Evolutionary conservation across 2,797 vertebrate species (phyloP), one percentile per base, ranked within the genome.

Genomic region (Liasis olivaceus): DNA sequence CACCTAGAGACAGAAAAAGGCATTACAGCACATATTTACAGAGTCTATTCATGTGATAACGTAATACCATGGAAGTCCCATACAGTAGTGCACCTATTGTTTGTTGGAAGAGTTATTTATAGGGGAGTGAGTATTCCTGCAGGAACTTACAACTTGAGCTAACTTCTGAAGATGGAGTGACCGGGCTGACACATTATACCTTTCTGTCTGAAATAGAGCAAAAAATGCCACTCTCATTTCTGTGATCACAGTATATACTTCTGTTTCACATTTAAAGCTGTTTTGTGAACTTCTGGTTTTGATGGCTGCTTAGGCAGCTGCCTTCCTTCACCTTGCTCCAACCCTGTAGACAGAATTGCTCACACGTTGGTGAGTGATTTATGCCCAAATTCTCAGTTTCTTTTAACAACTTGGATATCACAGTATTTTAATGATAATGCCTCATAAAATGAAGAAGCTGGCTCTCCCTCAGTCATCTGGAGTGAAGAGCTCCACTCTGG

Each of bases 121-220:
- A 81, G 36, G 72, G 20, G 36, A 81, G 4, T 47, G 4, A 81
- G 36, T 81, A 81, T 47, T 47, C 72, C 36, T 24, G 51, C 85
- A 58, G 56, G 56, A 59, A 36, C 20, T 24, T n/a, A 26, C 51
- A 93, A 89, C 90, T 93, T 91, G 20, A 92, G 89, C 4, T 91
- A 69, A 95, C 93, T 51, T 91, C 94, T 95, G 93, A 81, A 81
- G 72, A 12, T 24, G 36, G 36, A 81, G 20, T 81, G 72, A 81
- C 72, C 47, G 42, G 72, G 8, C 20, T 81, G 72, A 47, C 47
- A 81, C 31, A 20, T 72, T 36, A 36, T 72, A 31, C 17, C 36
- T 72, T 36, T 14, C 69, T 72, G 69, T n/a, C 31, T 20, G 31
- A 36, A n/a, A 36, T 5, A 72, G 14, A 72, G 14, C n/a, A 72